Evolutionary conservation across 1,140 invertebrate genomes (phyloP).

Genomic region (Lethrus apterus): DNA sequence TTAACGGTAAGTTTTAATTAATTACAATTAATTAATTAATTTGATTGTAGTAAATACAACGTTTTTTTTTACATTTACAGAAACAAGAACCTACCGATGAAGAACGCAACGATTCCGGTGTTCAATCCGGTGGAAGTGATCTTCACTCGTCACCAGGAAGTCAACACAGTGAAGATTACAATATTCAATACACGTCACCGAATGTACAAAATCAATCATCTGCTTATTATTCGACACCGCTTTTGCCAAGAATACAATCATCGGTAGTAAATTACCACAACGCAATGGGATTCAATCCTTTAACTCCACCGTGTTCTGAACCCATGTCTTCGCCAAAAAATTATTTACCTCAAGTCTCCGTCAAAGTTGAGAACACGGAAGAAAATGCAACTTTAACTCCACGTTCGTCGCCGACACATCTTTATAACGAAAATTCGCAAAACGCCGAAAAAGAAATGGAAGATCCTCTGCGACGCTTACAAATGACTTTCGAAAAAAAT

Average conservation of each 20-base stretch:
- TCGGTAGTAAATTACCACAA: not conserved
- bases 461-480: constrained; percentile 22
- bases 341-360: not conserved
- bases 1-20: constrained; percentile 23
- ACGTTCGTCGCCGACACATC: constrained; percentile 4
- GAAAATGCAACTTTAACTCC: constrained; percentile 18
- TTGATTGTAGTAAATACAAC: not conserved
- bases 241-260: constrained; percentile 6
- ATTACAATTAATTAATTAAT: not conserved
- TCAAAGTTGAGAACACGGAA: not conserved
- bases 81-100: constrained; percentile 40
- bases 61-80: constrained; percentile 28
- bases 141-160: constrained; percentile 35
- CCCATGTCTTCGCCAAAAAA: constrained; percentile 23
- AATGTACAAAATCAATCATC: not conserved
- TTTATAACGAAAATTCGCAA: constrained; percentile 12
- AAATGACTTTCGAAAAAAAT: constrained; percentile 27
- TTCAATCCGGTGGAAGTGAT: constrained; percentile 34
- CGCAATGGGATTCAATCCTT: too few relatives aligned
- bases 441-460: constrained; percentile 15
- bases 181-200: constrained; percentile 1
- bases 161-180: constrained; percentile 29
- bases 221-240: constrained; percentile 20
- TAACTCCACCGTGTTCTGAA: constrained; percentile 42
- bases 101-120: constrained; percentile 35